phyloP scores from a whole-genome alignment of 2,797 vertebrate species.

The Loris lydekkerianus region DNA sequence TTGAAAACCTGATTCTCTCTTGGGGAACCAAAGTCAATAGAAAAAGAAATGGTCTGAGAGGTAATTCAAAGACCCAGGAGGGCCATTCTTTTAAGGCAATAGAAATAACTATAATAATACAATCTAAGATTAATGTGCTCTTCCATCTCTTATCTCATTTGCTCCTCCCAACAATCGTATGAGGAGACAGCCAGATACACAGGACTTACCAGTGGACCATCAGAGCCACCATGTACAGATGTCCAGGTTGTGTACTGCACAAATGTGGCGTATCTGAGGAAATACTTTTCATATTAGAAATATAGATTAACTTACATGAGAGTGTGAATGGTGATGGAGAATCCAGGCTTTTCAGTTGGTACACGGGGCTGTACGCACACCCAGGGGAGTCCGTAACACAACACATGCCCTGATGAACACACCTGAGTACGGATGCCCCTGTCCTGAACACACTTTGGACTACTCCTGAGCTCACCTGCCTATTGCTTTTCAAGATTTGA shows the following conservation, averaged over 20 bases:
- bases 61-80: conserved; percentile 76
- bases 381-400: fast-evolving
- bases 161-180: not conserved
- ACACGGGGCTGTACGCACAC: fast-evolving
- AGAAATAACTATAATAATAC: conserved; percentile 74
- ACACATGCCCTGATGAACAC: not conserved
- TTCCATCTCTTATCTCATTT: conserved; percentile 50
- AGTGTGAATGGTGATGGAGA: not conserved
- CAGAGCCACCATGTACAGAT: not conserved
- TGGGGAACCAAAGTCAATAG: conserved; percentile 71
- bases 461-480: not conserved
- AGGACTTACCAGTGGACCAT: not conserved
- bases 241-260: not conserved
- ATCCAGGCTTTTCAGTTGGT: not conserved
- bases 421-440: fast-evolving
- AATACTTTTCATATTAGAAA: fast-evolving
- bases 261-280: not conserved
- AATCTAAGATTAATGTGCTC: conserved; percentile 54
- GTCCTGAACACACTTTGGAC: not conserved
- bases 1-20: conserved; percentile 71
- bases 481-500: not conserved
- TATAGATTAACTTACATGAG: not conserved
- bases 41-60: conserved; percentile 57
- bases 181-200: not conserved
- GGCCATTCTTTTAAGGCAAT: conserved; percentile 60